Conservation (phyloP, 2,113 vertebrate species). For the Corythornis cristatus region DNA sequence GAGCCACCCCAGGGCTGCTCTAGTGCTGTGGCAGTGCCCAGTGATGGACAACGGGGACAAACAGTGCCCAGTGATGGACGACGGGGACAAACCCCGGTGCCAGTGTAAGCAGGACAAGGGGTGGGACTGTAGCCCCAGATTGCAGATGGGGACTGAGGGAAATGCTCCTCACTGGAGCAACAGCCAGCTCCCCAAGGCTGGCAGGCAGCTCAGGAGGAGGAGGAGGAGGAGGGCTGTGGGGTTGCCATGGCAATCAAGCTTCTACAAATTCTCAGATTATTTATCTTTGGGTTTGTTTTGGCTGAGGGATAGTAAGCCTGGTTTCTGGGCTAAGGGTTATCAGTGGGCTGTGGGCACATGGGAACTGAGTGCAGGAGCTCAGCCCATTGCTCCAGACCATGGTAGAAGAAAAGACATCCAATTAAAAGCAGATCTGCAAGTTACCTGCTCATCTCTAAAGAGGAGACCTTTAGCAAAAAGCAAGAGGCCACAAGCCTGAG, state of each 20-base stretch:
- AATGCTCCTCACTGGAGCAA: background rate
- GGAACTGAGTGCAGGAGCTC: background rate
- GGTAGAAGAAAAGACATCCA: rapidly evolving
- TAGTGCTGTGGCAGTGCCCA: background rate
- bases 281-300: background rate
- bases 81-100: rapidly evolving
- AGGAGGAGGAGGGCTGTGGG: background rate
- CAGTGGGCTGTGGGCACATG: background rate
- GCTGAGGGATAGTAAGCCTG: background rate
- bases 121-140: background rate
- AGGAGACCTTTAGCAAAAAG: background rate
- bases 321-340: background rate
- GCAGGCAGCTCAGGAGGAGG: background rate
- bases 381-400: rapidly evolving
- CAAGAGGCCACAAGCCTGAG: background rate
- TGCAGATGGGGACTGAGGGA: background rate
- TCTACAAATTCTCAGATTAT: conserved; percentile 19
- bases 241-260: conserved; percentile 53
- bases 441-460: background rate
- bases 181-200: background rate
- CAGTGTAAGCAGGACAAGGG: rapidly evolving
- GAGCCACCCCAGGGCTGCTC: background rate
- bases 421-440: background rate
- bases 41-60: background rate
- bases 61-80: background rate